Base-by-base conservation (phyloP, 1,140 invertebrate genomes). In the Dufourea novaeangliae region DNA sequence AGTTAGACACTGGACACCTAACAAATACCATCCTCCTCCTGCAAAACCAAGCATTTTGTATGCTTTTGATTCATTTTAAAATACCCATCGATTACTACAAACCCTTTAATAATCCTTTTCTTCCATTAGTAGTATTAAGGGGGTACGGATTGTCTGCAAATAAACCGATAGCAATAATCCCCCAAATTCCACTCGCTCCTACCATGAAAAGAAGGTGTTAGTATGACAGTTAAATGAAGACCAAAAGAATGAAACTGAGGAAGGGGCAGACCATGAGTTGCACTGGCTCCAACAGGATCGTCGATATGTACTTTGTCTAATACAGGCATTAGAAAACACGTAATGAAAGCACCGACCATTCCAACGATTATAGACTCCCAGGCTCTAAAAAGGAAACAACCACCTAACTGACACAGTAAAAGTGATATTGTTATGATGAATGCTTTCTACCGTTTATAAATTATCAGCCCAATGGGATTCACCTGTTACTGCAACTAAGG, bases 301-400 rank as follows among this genome's bases (percentile, higher is more conserved):
- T 98, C 98, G 2, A 98, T 94, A 17, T 94, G 93, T 29, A 97
- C 83, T 83, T 90, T 93, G 87, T 98, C 97, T 54, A 98, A 94
- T 0, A 97, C 78, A 0, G 96, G 95, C 90, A 96, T 95, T 0
- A 94, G 92, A 0, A 94, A 66, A 57, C 96, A 96, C 1, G 96
- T 95, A 29, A 98, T 92, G 2, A 95, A 88, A 0, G 94, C 96
- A 0, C 97, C 97, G 12, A 98, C 93, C 27, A 94, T 92, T 1
- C 98, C 98, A 50, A 98, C 95, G 0, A 98, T 57, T 6, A 98
- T 88, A 0, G 97, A 94, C 91, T 98, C 97, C 96, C 97, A 97
- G 0, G 96, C 95, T 62, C 94, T 94, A 88, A 96, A 98, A 1
- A 98, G 91, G 85, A 97, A 98, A 87, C 97, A 98, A 0, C 97